Evolutionary conservation across 1,140 invertebrate species (phyloP), one percentile per base, ranked within the genome.

Genomic region (Stegodyphus mimosarum): DNA sequence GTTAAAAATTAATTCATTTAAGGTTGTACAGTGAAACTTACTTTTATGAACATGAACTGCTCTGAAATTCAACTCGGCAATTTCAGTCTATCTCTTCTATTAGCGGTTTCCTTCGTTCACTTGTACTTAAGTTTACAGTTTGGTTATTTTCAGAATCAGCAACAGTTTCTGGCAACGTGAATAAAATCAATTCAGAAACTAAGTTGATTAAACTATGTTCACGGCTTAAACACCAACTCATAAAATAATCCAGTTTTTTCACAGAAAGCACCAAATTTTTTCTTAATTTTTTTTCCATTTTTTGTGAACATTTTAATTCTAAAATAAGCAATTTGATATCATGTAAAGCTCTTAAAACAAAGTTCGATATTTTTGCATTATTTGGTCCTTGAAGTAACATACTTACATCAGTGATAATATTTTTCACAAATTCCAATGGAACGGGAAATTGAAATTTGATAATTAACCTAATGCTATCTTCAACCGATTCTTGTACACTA

Each of bases 171-270:
- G 81, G 81, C 5, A 84, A 9, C 72, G 75, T 84, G 17, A 76
- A 55, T 7, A 84, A 10, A n/a, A 84, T 17, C 17, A 75, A 18
- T 55, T 84, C 81, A 13, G 81, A 84, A n/a, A 72, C 51, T 48
- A 75, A 67, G 5, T 67, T 64, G 10, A 13, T 11, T 11, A 84
- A 55, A 13, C 18, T 18, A 55, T 6, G 52, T 6, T 76, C 73
- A 69, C 48, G 69, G 9, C 75, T 72, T 49, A 69, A 70, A 69
- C 72, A 49, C 81, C 81, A 84, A 17, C 72, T 69, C 71, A 84
- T 84, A 60, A 53, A 84, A 55, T 69, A 84, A 49, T 76, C 81
- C 9, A 84, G 69, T 49, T 84, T 84, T 60, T 84, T 84, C 5
- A 76, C 33, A 18, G 33, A 11, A 7, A 69, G 18, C 7, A 69